phyloP scores from a whole-genome alignment of 2,113 vertebrate genomes.

The Rhombomys opimus region DNA sequence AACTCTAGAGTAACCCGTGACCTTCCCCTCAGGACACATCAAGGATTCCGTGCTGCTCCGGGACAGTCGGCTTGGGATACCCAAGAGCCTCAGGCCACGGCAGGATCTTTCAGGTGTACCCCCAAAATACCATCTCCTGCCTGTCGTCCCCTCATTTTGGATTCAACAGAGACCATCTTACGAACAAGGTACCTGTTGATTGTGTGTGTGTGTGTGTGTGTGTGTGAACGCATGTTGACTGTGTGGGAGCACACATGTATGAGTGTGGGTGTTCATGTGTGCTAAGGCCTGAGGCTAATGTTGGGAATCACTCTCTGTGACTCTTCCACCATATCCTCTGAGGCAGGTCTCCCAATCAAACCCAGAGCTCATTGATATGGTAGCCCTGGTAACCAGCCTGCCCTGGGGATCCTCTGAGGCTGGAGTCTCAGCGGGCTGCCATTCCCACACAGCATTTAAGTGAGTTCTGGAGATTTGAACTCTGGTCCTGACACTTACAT shows the following conservation, averaged over 20 bases:
- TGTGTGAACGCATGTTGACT: too few relatives aligned
- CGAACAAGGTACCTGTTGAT: slow-evolving; percentile 57
- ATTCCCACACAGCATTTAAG: background rate
- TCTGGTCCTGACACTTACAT: background rate
- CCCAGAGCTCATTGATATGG: background rate
- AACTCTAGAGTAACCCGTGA: slow-evolving; percentile 32
- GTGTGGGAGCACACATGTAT: background rate
- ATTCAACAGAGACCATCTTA: slow-evolving; percentile 64
- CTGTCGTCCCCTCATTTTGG: slow-evolving; percentile 77
- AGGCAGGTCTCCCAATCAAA: background rate
- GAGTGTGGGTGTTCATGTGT: background rate
- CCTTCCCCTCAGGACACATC: slow-evolving; percentile 71
- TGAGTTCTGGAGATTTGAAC: background rate
- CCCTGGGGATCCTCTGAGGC: background rate
- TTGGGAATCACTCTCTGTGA: accelerated
- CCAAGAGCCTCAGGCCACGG: slow-evolving; percentile 73
- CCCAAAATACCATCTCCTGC: slow-evolving; percentile 79
- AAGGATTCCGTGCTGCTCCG: slow-evolving; percentile 79
- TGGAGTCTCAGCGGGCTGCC: background rate
- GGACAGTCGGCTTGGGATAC: slow-evolving; percentile 56
- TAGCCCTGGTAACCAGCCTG: background rate
- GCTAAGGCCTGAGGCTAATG: background rate
- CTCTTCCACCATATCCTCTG: background rate
- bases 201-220: background rate
- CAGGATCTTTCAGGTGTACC: slow-evolving; percentile 80